Conservation (phyloP, 1,140 invertebrate species). For the Drosophila dunni region DNA sequence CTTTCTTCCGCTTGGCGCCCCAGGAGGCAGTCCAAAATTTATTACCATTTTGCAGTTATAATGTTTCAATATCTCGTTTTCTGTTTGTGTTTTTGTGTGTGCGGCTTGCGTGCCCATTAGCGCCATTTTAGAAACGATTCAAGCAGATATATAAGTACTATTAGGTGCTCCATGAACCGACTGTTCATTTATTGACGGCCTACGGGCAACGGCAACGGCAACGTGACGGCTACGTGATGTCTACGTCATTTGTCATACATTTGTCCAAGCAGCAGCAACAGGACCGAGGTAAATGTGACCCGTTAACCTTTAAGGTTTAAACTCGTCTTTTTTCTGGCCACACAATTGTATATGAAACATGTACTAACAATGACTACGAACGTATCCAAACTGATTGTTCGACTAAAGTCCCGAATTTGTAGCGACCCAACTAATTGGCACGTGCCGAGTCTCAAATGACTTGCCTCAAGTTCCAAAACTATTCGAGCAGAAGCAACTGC, state of each 20-base stretch:
- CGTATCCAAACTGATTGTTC: slow-evolving; percentile 22
- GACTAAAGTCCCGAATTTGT: slow-evolving; percentile 21
- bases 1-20: slow-evolving; percentile 19
- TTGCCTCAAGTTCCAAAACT: slow-evolving; percentile 57
- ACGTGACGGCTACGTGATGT: slow-evolving; percentile 57
- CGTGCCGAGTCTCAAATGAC: slow-evolving; percentile 71
- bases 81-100: slow-evolving; percentile 26
- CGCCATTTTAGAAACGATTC: slow-evolving; percentile 74
- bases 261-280: background rate
- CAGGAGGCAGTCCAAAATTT: slow-evolving; percentile 62
- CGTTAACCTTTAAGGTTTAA: slow-evolving; percentile 34
- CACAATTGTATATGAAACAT: slow-evolving; percentile 51
- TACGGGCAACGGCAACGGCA: background rate
- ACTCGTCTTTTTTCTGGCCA: slow-evolving; percentile 41
- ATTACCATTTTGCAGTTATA: slow-evolving; percentile 81
- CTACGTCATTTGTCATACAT: slow-evolving; percentile 42
- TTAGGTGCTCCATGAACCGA: slow-evolving; percentile 33
- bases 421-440: slow-evolving; percentile 65
- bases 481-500: slow-evolving; percentile 48
- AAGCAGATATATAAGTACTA: slow-evolving; percentile 40
- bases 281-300: slow-evolving; percentile 10
- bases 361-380: slow-evolving; percentile 35
- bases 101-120: slow-evolving; percentile 64
- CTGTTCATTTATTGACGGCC: slow-evolving; percentile 32
- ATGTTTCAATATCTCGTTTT: slow-evolving; percentile 76